Conservation (phyloP, 1,140 invertebrate species). For the Steinernema khuongi region DNA sequence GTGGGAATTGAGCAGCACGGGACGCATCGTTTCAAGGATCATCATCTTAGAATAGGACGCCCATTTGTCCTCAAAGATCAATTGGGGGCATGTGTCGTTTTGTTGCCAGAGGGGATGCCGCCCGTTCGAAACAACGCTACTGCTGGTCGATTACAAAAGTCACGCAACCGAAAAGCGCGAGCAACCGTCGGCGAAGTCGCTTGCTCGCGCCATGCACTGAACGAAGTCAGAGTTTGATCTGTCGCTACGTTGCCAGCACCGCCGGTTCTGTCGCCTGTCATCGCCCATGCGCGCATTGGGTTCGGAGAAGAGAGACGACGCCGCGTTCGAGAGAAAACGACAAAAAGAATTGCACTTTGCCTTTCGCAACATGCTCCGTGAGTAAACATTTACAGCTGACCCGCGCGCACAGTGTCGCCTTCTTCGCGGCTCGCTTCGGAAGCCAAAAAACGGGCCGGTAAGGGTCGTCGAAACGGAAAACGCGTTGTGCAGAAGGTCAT, state of each 20-base stretch:
- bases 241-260: background rate
- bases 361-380: background rate
- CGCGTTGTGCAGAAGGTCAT: too few relatives aligned
- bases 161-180: background rate
- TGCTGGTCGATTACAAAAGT: background rate
- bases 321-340: background rate
- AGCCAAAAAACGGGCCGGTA: background rate
- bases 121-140: too few relatives aligned
- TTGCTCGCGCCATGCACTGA: constrained; percentile 7
- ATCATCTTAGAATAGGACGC: too few relatives aligned
- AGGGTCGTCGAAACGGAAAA: background rate
- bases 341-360: constrained; percentile 2
- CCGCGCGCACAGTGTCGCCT: background rate
- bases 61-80: too few relatives aligned
- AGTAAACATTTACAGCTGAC: constrained; percentile 8
- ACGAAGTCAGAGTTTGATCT: background rate
- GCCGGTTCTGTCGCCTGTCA: background rate
- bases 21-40: too few relatives aligned
- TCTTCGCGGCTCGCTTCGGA: background rate
- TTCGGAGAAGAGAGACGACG: background rate
- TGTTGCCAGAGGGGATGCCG: too few relatives aligned
- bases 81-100: too few relatives aligned
- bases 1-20: too few relatives aligned
- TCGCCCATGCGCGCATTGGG: background rate
- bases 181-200: background rate